Base-by-base conservation (phyloP, 2,888 invertebrate species). In the Elgonia sp. region DNA sequence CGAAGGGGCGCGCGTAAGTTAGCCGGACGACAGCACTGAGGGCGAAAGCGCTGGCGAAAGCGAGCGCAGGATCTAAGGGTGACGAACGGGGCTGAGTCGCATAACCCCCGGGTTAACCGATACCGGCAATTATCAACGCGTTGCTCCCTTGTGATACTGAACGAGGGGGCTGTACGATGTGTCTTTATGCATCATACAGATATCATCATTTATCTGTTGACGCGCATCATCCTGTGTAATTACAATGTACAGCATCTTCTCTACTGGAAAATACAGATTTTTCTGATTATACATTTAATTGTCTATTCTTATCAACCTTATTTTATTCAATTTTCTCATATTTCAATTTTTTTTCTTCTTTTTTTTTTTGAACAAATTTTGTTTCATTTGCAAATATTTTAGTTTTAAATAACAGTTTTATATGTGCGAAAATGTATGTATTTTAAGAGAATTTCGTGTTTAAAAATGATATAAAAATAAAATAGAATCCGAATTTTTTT, bases 91-190 rank as follows among this genome's bases (percentile, higher is more conserved):
- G 85, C 88, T 86, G 82, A 87, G 89, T 89, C 90, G 88, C 91
- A 84, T 91, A 87, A 89, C 91, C 46, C 92, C 91, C 89, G 93
- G 94, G 94, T 94, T 94, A 94, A 94, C 94, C 94, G 94, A 94
- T 94, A 94, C 94, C 94, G 94, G 93, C 94, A 94, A 94, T 94
- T 94, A 94, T 94, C 94, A 94, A 94, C 94, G 94, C 94, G 94
- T 91, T 91, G 92, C 92, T 92, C 92, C 92, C 93, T 89, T 79
- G 72, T n/a, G 79, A 88, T 81, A 80, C 50, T 65, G 72, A 88
- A 79, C 84, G 87, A 83, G 80, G 88, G 89, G 89, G 87, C 86
- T 60, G 87, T 82, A 77, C 87, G 67, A 70, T 72, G 81, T 72
- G 84, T 29, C 86, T 82, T 87, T 86, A 85, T 90, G 65, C 67